Conservation (phyloP, 1,140 invertebrate genomes). For the Ridgeia piscesae region DNA sequence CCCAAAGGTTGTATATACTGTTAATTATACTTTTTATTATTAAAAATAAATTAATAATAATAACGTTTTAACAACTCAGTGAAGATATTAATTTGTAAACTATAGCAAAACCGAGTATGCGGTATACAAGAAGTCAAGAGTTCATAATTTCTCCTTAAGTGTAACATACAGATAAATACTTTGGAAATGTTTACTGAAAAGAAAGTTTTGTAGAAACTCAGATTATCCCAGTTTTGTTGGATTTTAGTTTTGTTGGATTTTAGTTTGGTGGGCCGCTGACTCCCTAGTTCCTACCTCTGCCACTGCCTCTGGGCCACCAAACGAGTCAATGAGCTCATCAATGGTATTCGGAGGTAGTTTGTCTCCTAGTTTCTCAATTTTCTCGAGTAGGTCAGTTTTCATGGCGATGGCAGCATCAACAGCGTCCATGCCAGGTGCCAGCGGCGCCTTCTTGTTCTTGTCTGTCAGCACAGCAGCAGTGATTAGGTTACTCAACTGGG, state of each 20-base stretch:
- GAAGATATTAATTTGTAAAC: too few species aligned
- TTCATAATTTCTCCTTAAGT: too few species aligned
- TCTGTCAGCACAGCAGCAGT: neutral
- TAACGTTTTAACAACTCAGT: too few species aligned
- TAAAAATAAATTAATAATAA: too few species aligned
- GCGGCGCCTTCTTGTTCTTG: neutral
- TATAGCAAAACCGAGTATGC: too few species aligned
- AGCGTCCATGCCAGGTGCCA: conserved; percentile 23
- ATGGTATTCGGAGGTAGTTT: conserved; percentile 94
- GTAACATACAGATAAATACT: too few species aligned
- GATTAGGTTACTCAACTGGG: neutral
- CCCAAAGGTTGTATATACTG: too few species aligned
- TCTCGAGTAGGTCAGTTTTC: conserved; percentile 85
- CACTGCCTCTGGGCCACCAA: conserved; percentile 96
- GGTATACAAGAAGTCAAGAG: too few species aligned
- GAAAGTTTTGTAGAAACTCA: conserved; percentile 27
- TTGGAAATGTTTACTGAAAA: too few species aligned
- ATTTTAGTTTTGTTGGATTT: neutral
- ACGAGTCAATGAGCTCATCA: conserved; percentile 96
- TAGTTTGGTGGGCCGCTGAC: neutral
- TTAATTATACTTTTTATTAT: too few species aligned
- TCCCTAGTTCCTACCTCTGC: conserved; percentile 71
- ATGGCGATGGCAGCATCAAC: conserved; percentile 63
- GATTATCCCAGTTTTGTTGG: neutral
- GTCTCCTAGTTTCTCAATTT: conserved; percentile 85